These are phyloP conservation scores for Holocentrus rufus DNA, from an alignment of 2,797 vertebrate species.

Conservation along the genomic window DNA sequence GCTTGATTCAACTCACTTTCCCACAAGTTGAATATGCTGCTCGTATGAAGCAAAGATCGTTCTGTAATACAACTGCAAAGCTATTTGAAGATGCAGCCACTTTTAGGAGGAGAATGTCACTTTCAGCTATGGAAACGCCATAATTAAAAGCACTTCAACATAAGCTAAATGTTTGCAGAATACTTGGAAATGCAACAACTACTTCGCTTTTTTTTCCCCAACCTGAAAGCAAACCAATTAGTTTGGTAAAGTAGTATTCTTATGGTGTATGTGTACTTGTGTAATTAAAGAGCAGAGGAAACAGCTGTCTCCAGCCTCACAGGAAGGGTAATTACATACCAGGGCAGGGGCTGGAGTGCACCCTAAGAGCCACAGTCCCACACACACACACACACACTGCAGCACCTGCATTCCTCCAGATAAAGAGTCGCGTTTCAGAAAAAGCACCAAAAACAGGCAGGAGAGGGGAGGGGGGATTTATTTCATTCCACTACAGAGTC, in stretches of 20 bases:
- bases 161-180: conserved; percentile 5
- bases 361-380: conserved; percentile 38
- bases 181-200: conserved; percentile 3
- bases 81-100: too few relatives aligned
- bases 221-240: conserved; percentile 42
- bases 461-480: conserved; percentile 31
- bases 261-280: conserved; percentile 46
- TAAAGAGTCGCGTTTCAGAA: conserved; percentile 41
- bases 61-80: too few relatives aligned
- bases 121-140: background rate
- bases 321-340: conserved; percentile 75
- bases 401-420: conserved; percentile 61
- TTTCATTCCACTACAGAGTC: conserved; percentile 21
- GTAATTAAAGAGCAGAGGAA: conserved; percentile 72
- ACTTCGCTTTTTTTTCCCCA: conserved; percentile 32
- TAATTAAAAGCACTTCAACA: background rate
- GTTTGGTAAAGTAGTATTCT: conserved; percentile 58
- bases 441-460: conserved; percentile 16
- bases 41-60: too few relatives aligned
- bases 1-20: background rate
- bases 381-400: conserved; percentile 2
- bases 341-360: conserved; percentile 42
- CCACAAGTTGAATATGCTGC: background rate
- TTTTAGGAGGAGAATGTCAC: background rate
- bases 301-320: conserved; percentile 73